Percentiles rank a stretch among this genome's conserved stretches.
Conservation (phyloP, 2,113 vertebrate species). For the Pangasianodon hypophthalmus region DNA sequence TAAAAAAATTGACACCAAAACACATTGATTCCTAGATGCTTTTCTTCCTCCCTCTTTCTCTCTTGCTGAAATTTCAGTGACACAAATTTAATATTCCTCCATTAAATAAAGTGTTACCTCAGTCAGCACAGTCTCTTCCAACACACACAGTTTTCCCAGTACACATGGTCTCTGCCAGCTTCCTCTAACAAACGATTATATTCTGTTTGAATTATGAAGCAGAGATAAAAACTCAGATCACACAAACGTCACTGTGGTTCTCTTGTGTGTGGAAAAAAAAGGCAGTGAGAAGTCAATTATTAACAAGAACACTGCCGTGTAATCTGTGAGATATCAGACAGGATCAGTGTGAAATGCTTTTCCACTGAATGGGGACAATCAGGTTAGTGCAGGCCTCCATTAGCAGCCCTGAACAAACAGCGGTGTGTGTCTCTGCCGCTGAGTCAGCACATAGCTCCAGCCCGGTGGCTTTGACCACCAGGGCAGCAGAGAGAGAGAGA, state of each 20-base stretch:
- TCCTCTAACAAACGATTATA: background rate
- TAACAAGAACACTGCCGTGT: background rate
- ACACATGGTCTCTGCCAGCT: background rate
- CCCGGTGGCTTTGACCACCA: slow-evolving; percentile 66
- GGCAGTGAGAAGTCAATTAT: background rate
- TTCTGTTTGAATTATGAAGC: background rate
- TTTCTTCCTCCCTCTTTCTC: background rate
- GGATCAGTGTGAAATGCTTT: slow-evolving; percentile 17
- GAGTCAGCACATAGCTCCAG: slow-evolving; percentile 75
- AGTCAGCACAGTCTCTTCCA: background rate
- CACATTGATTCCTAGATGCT: background rate
- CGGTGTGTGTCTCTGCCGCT: slow-evolving; percentile 60
- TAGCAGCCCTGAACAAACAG: slow-evolving; percentile 20
- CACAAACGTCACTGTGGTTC: background rate
- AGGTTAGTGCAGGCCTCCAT: slow-evolving; percentile 61
- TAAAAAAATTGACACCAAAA: background rate
- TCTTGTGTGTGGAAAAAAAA: background rate
- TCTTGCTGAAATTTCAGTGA: background rate
- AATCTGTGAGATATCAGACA: slow-evolving; percentile 17
- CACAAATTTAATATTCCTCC: background rate
- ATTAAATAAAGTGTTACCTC: background rate
- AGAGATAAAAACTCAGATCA: background rate
- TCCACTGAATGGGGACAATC: slow-evolving; percentile 67
- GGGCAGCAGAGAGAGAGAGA: slow-evolving; percentile 57
- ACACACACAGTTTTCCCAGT: background rate